phyloP scores from a whole-genome alignment of 2,888 invertebrate genomes.

The Andrena bucephala region DNA sequence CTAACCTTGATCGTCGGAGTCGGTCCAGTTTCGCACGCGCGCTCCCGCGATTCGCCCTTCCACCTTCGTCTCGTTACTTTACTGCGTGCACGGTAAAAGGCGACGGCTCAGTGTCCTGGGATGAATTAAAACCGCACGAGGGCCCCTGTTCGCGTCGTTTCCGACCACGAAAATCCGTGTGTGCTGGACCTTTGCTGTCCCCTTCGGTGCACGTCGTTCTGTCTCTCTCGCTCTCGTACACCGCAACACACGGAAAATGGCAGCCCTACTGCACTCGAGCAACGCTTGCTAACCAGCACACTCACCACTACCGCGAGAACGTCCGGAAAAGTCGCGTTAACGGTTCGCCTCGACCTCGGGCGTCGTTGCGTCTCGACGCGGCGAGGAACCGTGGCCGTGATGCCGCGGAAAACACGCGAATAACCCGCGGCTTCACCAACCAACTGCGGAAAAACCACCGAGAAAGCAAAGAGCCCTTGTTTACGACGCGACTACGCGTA shows the following conservation, averaged over 20 bases:
- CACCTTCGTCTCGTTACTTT: slow-evolving; percentile 50
- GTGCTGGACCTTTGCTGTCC: slow-evolving; percentile 24
- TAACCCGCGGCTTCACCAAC: neutral
- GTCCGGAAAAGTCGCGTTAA: slow-evolving; percentile 39
- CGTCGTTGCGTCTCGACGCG: neutral
- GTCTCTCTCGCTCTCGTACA: slow-evolving; percentile 34
- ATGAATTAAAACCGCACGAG: slow-evolving; percentile 4
- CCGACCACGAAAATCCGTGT: slow-evolving; percentile 47
- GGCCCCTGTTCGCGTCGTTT: slow-evolving; percentile 17
- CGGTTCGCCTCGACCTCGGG: neutral
- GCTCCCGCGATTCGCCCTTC: slow-evolving; percentile 67
- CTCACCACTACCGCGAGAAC: slow-evolving; percentile 59
- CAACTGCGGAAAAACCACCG: slow-evolving; percentile 36
- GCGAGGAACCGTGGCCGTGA: neutral
- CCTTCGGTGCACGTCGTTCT: slow-evolving; percentile 11
- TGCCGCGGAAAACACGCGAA: neutral
- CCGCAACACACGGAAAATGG: slow-evolving; percentile 79
- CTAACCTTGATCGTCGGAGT: slow-evolving; percentile 79
- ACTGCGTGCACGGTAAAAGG: neutral
- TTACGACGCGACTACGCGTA: slow-evolving; percentile 72
- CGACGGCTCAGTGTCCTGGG: neutral
- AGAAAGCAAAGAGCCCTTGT: slow-evolving; percentile 61
- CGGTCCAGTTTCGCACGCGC: slow-evolving; percentile 82
- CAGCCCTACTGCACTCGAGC: slow-evolving; percentile 78
- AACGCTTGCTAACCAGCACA: slow-evolving; percentile 77